These are phyloP conservation scores for Thunnus thynnus DNA, from an alignment of 2,113 vertebrate genomes.

Conservation along the genomic window DNA sequence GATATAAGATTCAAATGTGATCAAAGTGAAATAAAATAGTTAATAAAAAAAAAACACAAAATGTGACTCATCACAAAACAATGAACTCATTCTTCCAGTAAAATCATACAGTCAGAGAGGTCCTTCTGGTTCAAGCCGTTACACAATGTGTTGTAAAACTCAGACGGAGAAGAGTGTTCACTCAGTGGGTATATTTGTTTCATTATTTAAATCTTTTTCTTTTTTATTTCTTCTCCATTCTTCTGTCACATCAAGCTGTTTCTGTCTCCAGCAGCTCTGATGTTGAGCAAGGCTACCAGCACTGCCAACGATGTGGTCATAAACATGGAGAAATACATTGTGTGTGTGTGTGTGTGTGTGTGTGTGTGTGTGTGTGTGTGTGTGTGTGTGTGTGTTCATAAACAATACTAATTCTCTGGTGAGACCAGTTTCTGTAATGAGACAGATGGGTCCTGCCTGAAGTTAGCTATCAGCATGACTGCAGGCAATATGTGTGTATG, in stretches of 20 bases:
- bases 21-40: slow-evolving; percentile 6
- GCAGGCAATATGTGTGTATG: slow-evolving; percentile 60
- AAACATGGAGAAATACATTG: not conserved
- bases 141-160: slow-evolving; percentile 39
- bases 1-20: slow-evolving; percentile 7
- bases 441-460: slow-evolving; percentile 77
- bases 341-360: slow-evolving; percentile 4
- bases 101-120: slow-evolving; percentile 18
- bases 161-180: slow-evolving; percentile 24
- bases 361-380: slow-evolving; percentile 8
- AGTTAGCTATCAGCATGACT: slow-evolving; percentile 74
- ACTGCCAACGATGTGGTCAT: slow-evolving; percentile 56
- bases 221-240: slow-evolving; percentile 45
- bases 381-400: slow-evolving; percentile 43
- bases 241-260: slow-evolving; percentile 48
- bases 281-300: slow-evolving; percentile 57
- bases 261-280: slow-evolving; percentile 55
- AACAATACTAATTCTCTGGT: slow-evolving; percentile 77
- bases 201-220: slow-evolving; percentile 27
- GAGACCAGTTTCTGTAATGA: slow-evolving; percentile 75
- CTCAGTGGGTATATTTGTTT: slow-evolving; percentile 31
- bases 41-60: not conserved
- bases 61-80: not conserved
- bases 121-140: slow-evolving; percentile 39
- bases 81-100: slow-evolving; percentile 3